Percentiles rank a stretch among this genome's conserved stretches.
These are phyloP conservation scores for Etheostoma nigrum DNA, from an alignment of 2,797 vertebrate genomes.

Conservation along the genomic window DNA sequence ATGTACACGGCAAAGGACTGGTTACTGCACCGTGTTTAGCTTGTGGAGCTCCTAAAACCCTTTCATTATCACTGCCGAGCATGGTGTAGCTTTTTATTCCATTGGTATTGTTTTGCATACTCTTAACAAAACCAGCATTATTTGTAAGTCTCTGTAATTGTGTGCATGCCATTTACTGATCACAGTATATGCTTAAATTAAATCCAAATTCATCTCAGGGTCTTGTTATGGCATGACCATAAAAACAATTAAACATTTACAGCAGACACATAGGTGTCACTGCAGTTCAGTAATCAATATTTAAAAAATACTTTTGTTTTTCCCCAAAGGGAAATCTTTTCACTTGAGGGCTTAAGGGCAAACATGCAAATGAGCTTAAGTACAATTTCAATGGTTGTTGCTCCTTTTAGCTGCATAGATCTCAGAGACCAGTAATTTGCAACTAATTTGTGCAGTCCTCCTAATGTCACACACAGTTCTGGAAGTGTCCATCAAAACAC, in stretches of 20 bases:
- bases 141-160: not conserved
- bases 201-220: not conserved
- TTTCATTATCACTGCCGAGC: not conserved
- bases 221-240: not conserved
- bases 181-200: not conserved
- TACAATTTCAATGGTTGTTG: conserved; percentile 4
- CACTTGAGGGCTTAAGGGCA: not conserved
- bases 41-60: not conserved
- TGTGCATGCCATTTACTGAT: not conserved
- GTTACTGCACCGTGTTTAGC: not conserved
- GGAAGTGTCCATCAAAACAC: conserved; percentile 22
- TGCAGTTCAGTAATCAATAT: not conserved
- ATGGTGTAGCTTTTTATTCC: not conserved
- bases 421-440: conserved; percentile 19
- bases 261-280: not conserved
- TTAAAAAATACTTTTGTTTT: not conserved
- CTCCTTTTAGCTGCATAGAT: conserved; percentile 24
- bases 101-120: not conserved
- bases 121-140: conserved; percentile 17
- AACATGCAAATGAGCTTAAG: conserved; percentile 26
- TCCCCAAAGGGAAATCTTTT: not conserved
- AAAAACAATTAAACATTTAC: conserved; percentile 1
- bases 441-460: conserved; percentile 31
- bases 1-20: not conserved
- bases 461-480: conserved; percentile 28